Evolutionary conservation across 2,113 vertebrate genomes (phyloP), one percentile per base, ranked within the genome.

Genomic region (Ceratotherium simum): DNA sequence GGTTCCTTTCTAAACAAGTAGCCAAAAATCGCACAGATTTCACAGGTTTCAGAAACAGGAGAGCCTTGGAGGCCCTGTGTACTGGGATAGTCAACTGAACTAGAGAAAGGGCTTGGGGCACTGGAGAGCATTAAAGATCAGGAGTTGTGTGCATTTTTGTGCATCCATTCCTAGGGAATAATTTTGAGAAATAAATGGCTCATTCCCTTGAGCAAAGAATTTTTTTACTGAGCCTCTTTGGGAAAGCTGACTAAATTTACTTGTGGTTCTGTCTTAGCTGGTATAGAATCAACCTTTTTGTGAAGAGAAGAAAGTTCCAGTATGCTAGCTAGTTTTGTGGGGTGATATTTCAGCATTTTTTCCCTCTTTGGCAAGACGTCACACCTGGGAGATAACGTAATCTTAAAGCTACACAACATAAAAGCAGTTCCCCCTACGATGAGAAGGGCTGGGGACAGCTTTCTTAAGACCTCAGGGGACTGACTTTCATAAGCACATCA

Each of bases 1-100:
- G 90, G 42, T 36, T 76, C 18, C 29, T 88, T 97, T 95, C 78
- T 80, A n/a, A 95, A 54, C 33, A 93, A 83, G 6, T 96, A 93
- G 62, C 27, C 21, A 89, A 58, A 95, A 85, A 78, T 88, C 16
- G 95, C 69, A 78, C 12, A 51, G 80, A 84, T 87, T 87, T 56
- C 51, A 5, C 58, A 29, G 17, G 54, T 82, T 94, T 79, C 18
- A 70, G 91, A 95, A 75, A 70, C 17, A 31, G 39, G 70, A 65
- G 31, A 70, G 46, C 36, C n/a, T 85, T 75, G 29, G n/a, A 64
- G n/a, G 17, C 46, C 48, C 60, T 67, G 17, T n/a, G 11, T 51
- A 29, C 33, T 36, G 36, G 54, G 51, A 60, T 23, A 60, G 56
- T 67, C 13, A 42, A 23, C 31, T 33, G 78, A 83, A 60, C 69